phyloP scores from a whole-genome alignment of 2,113 vertebrate species.

The Pygoscelis antarcticus region DNA sequence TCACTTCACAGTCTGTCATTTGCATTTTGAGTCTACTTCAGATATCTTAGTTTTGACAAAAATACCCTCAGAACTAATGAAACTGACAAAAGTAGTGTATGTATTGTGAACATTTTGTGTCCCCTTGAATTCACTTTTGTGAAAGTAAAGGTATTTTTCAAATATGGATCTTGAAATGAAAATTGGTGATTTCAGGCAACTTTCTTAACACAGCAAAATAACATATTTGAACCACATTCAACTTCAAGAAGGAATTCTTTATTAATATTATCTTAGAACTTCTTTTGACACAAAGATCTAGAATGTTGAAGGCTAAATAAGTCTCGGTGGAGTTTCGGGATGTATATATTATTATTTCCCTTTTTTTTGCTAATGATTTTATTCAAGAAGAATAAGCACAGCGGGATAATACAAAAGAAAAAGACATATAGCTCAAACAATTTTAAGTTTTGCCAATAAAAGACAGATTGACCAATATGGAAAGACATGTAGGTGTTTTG shows the following conservation, averaged over 20 bases:
- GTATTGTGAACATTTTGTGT: background rate
- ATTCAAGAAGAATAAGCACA: background rate
- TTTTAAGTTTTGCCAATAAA: background rate
- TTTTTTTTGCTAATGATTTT: background rate
- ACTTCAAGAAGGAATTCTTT: background rate
- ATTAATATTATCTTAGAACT: background rate
- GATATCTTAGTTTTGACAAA: constrained; percentile 46
- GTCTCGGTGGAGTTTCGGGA: background rate
- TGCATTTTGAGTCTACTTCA: constrained; percentile 35
- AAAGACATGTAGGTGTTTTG: background rate
- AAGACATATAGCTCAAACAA: background rate
- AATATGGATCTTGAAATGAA: background rate
- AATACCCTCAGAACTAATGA: constrained; percentile 6
- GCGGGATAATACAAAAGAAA: background rate
- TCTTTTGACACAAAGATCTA: background rate
- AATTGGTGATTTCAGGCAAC: background rate
- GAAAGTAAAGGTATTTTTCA: background rate
- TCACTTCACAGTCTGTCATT: constrained; percentile 33
- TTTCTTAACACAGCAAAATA: background rate
- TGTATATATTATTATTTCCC: background rate
- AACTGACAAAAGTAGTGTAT: constrained; percentile 19
- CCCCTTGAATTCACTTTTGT: background rate
- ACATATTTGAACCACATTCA: background rate
- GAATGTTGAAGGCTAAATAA: background rate
- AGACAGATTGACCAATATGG: background rate